phyloP scores from a whole-genome alignment of 2,888 invertebrate genomes.

The Cepaea hortensis region DNA sequence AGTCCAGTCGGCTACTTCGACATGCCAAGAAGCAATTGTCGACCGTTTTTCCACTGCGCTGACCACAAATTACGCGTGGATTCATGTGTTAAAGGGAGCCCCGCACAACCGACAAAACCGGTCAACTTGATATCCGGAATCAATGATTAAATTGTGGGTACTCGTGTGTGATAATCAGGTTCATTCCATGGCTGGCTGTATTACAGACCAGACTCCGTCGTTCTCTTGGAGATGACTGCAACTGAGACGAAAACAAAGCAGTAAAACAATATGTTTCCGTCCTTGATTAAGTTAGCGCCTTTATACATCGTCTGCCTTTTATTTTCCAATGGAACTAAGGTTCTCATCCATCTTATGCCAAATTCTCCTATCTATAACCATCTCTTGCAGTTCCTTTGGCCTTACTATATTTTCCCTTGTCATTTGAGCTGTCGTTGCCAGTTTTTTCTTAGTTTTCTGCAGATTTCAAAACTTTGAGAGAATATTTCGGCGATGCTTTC shows the following conservation, averaged over 20 bases:
- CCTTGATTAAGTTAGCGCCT: too few relatives aligned
- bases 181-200: not conserved
- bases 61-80: conserved; percentile 32
- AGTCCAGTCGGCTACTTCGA: conserved; percentile 1
- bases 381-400: too few relatives aligned
- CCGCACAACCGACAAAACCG: not conserved
- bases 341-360: too few relatives aligned
- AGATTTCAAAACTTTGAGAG: too few relatives aligned
- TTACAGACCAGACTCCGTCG: not conserved
- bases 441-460: too few relatives aligned
- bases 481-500: too few relatives aligned
- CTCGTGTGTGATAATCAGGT: conserved; percentile 24
- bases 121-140: not conserved
- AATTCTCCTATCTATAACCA: too few relatives aligned
- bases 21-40: conserved; percentile 13
- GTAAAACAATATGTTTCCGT: too few relatives aligned
- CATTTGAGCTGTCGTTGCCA: too few relatives aligned
- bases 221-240: not conserved
- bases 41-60: conserved; percentile 13
- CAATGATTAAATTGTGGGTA: conserved; percentile 42
- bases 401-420: too few relatives aligned
- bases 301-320: too few relatives aligned
- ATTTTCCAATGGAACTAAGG: too few relatives aligned
- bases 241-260: not conserved
- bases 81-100: not conserved